These are phyloP conservation scores for Horisme vitalbata DNA, from an alignment of 2,888 invertebrate genomes.

Conservation along the genomic window DNA sequence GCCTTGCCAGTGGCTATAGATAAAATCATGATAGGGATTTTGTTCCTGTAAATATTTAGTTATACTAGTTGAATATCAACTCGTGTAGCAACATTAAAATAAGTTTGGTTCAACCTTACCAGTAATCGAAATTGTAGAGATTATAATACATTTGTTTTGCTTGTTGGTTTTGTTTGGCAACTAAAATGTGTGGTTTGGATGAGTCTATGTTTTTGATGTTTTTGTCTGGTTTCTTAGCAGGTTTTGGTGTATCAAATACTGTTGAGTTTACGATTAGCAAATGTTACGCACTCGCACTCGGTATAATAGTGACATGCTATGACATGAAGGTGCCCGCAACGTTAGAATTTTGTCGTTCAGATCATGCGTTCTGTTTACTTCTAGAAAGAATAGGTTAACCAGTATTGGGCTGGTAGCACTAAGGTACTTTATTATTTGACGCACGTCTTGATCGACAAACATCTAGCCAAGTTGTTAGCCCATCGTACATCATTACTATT, in stretches of 20 bases:
- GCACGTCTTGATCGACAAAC: too few species aligned
- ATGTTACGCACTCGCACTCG: neutral
- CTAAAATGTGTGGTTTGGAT: conserved; percentile 20
- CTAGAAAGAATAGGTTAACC: too few species aligned
- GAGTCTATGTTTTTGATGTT: too few species aligned
- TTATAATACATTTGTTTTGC: conserved; percentile 18
- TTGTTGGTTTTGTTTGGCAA: conserved; percentile 23
- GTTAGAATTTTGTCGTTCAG: too few species aligned
- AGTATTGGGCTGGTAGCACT: too few species aligned
- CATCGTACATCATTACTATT: too few species aligned
- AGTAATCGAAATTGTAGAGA: conserved; percentile 7
- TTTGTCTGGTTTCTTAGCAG: conserved; percentile 2
- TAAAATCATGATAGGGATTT: conserved; percentile 12
- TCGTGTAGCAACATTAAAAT: conserved; percentile 9
- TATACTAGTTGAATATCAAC: conserved; percentile 22
- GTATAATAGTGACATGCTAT: neutral
- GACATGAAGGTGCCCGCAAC: too few species aligned
- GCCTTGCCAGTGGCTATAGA: conserved; percentile 20
- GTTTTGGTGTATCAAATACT: neutral
- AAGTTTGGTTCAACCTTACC: conserved; percentile 9
- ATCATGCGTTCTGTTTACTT: too few species aligned
- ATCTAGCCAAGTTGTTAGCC: too few species aligned
- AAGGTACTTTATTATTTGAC: too few species aligned
- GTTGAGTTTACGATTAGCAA: conserved; percentile 2
- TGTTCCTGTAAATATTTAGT: conserved; percentile 26